Percentiles rank a stretch among this genome's conserved stretches.
These are phyloP conservation scores for Bos taurus DNA, from an alignment of 2,113 vertebrate species.

Conservation along the genomic window ARS-UCD2.0 NC_037346.1:52561501-52562000, in stretches of 20 bases:
- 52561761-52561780: too few species aligned
- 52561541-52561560: not conserved
- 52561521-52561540: too few species aligned
- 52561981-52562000: not conserved
- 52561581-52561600: not conserved
- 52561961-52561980: not conserved
- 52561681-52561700: not conserved
- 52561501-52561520: not conserved
- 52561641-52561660: not conserved
- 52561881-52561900: not conserved
- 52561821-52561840: not conserved
- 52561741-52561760: not conserved
- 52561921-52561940: not conserved
- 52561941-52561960: not conserved
- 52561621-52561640: not conserved
- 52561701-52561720: not conserved
- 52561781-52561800: not conserved
- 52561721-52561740: not conserved
- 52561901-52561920: not conserved
- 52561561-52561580: not conserved
- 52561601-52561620: not conserved
- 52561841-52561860: too few species aligned
- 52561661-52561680: not conserved
- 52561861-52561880: not conserved
- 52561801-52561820: not conserved